Evolutionary conservation across 1,140 invertebrate genomes (phyloP).

Genomic region (Berghia stephanieae): DNA sequence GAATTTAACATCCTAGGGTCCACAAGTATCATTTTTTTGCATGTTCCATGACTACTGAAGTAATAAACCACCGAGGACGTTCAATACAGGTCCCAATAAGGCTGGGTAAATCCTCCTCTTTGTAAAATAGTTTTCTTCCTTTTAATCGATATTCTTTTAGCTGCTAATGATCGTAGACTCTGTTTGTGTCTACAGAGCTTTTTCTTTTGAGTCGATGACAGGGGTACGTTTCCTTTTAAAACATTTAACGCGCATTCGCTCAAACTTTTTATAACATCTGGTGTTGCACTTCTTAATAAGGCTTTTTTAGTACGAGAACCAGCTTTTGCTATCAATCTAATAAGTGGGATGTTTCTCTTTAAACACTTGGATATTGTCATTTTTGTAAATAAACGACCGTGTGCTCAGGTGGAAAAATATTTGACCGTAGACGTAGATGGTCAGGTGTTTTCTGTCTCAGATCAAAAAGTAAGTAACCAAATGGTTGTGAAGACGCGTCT

Average conservation of each 20-base stretch:
- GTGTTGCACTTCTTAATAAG: neutral
- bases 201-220: too few relatives aligned
- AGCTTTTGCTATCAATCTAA: neutral
- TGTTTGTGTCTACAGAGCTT: slow-evolving; percentile 1
- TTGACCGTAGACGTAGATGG: slow-evolving; percentile 16
- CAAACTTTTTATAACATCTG: neutral
- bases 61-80: neutral
- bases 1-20: neutral
- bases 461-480: slow-evolving; percentile 38
- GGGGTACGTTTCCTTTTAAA: slow-evolving; percentile 22
- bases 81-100: neutral
- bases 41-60: neutral
- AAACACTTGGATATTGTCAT: neutral
- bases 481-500: slow-evolving; percentile 27
- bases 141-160: neutral
- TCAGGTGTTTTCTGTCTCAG: slow-evolving; percentile 31
- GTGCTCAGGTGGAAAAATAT: slow-evolving; percentile 20
- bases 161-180: neutral
- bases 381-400: slow-evolving; percentile 17
- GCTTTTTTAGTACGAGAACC: neutral
- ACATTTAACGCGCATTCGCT: slow-evolving; percentile 25
- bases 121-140: slow-evolving; percentile 3
- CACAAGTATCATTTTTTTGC: too few relatives aligned
- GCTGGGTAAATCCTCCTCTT: slow-evolving; percentile 15
- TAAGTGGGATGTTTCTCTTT: neutral